Evolutionary conservation across 1,140 invertebrate genomes (phyloP).

Genomic region (Tyrophagus putrescentiae): DNA sequence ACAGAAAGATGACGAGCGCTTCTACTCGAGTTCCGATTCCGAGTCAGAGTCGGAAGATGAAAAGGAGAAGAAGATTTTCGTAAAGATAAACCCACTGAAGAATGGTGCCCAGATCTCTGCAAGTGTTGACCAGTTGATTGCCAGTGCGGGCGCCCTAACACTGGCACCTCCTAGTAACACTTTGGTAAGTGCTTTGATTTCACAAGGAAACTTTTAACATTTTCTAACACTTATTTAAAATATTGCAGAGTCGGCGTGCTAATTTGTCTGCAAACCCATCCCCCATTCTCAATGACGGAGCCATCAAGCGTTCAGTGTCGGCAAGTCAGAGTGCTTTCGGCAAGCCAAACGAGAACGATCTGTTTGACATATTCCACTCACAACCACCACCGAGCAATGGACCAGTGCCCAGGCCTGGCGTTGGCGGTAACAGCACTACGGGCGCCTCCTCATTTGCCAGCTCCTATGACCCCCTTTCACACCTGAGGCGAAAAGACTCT

Average conservation of each 20-base stretch:
- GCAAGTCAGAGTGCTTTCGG: constrained; percentile 49
- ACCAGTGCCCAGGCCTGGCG: too few relatives aligned
- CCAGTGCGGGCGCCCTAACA: constrained; percentile 77
- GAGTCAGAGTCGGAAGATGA: constrained; percentile 67
- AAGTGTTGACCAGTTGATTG: constrained; percentile 79
- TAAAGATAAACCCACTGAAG: constrained; percentile 84
- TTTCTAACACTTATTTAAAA: not conserved
- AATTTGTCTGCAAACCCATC: constrained; percentile 28
- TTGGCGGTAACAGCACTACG: too few relatives aligned
- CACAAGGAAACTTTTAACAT: not conserved
- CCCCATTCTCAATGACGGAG: constrained; percentile 44
- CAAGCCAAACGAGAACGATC: constrained; percentile 59
- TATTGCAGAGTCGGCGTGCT: constrained; percentile 9
- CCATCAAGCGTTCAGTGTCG: constrained; percentile 59
- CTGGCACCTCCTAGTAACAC: constrained; percentile 52
- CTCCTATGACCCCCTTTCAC: not conserved
- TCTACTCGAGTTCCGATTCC: constrained; percentile 79
- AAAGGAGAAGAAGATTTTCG: constrained; percentile 68
- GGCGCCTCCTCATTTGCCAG: not conserved
- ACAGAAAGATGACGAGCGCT: constrained; percentile 49
- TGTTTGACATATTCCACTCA: constrained; percentile 60
- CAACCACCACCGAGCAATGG: too few relatives aligned
- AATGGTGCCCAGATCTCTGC: constrained; percentile 71
- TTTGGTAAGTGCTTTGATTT: constrained; percentile 34
- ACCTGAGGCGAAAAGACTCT: constrained; percentile 1